Evolutionary conservation across 2,888 invertebrate genomes (phyloP), one percentile per base, ranked within the genome.

Genomic region (Anaspis maculata): DNA sequence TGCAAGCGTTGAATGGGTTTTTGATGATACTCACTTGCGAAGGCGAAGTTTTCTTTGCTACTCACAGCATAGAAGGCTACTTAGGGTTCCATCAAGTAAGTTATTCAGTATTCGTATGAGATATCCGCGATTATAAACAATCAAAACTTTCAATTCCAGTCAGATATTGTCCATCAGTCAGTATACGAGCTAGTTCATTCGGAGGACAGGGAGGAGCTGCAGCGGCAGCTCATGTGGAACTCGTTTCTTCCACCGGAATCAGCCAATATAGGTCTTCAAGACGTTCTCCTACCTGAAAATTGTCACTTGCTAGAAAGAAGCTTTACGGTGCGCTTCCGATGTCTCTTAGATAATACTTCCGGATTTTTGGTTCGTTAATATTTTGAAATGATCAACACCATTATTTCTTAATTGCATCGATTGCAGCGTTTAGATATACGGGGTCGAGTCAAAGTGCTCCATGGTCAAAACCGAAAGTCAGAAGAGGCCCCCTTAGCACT

Each of bases 41-140:
- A 64, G 97, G 97, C 43, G 98, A 98, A 69, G 96, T 99, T 30
- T 98, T 98, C 77, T 98, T 96, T 72, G 96, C 96, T 38, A 96
- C 97, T 44, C 91, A 97, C 74, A 96, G 95, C 69, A 97, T 99
- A 66, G 98, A 98, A 74, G 95, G 91, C 67, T 99, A 96, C 73
- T 78, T 98, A 61, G 98, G 98, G 68, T 98, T 99, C 76, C 97
- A 98, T 76, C 98, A 98, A 86, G 97, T 97, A 73, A 72, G 33
- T 3, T 11, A 12, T 16, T 11, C 3, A 13, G 7, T 15, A n/a
- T n/a, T n/a, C n/a, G n/a, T n/a, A n/a, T n/a, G n/a, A n/a, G n/a
- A n/a, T n/a, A n/a, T n/a, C 5, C 28, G 10, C 10, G 15, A 6
- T 11, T 29, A 13, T 19, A 28, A 19, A 2, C 4, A 2, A 28